Evolutionary conservation across 2,888 invertebrate genomes (phyloP).

Genomic region (Hirtodrosophila confusa): DNA sequence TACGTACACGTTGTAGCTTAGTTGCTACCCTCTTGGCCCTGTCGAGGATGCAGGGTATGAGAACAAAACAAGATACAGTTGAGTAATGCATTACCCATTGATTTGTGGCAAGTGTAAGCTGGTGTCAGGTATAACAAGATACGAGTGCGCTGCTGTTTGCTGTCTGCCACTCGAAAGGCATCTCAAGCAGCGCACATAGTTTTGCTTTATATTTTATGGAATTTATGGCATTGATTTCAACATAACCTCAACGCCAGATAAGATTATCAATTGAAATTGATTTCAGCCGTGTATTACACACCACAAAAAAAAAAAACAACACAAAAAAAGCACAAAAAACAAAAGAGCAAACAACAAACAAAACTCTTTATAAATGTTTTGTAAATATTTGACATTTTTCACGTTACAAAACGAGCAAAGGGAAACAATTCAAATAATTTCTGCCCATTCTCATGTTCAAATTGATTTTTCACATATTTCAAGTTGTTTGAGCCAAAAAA

Average conservation of each 20-base stretch:
- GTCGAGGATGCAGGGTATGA: background rate
- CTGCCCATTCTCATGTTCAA: background rate
- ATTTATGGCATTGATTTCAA: constrained; percentile 44
- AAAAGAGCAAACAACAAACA: constrained; percentile 1
- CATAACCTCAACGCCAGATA: constrained; percentile 24
- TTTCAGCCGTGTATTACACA: constrained; percentile 1
- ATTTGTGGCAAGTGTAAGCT: constrained; percentile 36
- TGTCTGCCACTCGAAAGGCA: constrained; percentile 1
- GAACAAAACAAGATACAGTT: constrained; percentile 30
- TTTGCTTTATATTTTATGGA: constrained; percentile 2
- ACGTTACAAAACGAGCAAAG: too few species aligned
- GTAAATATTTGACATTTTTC: constrained; percentile 14
- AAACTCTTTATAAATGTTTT: constrained; percentile 11
- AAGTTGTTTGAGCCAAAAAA: constrained; percentile 6
- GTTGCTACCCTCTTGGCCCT: background rate
- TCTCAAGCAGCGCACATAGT: background rate
- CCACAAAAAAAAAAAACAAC: background rate
- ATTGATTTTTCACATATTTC: constrained; percentile 26
- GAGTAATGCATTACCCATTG: constrained; percentile 9
- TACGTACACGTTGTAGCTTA: too few species aligned
- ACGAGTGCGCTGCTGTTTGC: constrained; percentile 10
- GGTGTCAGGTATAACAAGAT: constrained; percentile 24
- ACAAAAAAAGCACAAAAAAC: too few species aligned
- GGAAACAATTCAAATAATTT: too few species aligned
- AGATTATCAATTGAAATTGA: constrained; percentile 38